These are phyloP conservation scores for Cistogaster globosa DNA, from an alignment of 2,888 invertebrate species.

Conservation along the genomic window DNA sequence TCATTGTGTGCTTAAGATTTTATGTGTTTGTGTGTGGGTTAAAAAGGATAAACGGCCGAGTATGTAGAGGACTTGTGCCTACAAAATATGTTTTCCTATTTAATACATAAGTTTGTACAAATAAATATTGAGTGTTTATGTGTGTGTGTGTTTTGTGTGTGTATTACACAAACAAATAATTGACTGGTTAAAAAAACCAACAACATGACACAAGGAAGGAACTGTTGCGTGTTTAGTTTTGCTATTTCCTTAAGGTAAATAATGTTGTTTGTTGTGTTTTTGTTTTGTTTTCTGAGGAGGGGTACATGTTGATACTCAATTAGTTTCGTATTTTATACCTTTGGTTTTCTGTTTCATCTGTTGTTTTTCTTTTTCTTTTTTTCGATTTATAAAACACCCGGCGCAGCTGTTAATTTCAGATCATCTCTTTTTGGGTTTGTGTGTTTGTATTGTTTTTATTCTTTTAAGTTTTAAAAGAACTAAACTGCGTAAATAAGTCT, in stretches of 20 bases:
- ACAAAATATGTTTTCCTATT: neutral
- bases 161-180: neutral
- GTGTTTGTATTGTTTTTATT: slow-evolving; percentile 22
- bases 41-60: slow-evolving; percentile 36
- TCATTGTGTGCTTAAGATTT: slow-evolving; percentile 14
- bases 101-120: too few species aligned
- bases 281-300: slow-evolving; percentile 18
- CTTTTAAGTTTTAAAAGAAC: slow-evolving; percentile 19
- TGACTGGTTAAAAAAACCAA: neutral
- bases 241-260: slow-evolving; percentile 33
- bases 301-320: slow-evolving; percentile 62
- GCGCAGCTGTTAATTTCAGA: slow-evolving; percentile 70
- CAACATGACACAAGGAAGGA: slow-evolving; percentile 49
- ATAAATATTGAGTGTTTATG: too few species aligned
- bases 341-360: slow-evolving; percentile 15
- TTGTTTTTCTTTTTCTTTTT: neutral
- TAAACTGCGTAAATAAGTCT: slow-evolving; percentile 9
- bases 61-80: slow-evolving; percentile 8
- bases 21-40: slow-evolving; percentile 8
- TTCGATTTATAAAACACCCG: slow-evolving; percentile 67
- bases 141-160: neutral
- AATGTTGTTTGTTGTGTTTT: slow-evolving; percentile 15
- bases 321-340: slow-evolving; percentile 51
- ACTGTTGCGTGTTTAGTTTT: slow-evolving; percentile 65
- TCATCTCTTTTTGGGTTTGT: slow-evolving; percentile 42